A percentile compares a stretch with the other conserved stretches of the same genome.
Evolutionary conservation across 2,888 invertebrate genomes (phyloP).

Genomic region (Acleris emargana): DNA sequence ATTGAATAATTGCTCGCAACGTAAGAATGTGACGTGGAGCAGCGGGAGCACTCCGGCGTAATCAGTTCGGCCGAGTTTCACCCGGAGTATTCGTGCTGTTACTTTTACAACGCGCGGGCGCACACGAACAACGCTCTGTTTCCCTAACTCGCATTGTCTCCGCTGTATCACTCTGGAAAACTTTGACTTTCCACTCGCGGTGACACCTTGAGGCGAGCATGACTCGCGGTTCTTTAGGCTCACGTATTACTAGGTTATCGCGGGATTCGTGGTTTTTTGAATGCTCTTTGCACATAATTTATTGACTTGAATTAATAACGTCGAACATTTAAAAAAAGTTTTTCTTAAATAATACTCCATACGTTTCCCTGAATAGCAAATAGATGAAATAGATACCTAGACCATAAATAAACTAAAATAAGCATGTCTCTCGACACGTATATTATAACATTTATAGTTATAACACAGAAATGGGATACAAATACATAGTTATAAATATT

Average conservation of each 20-base stretch:
- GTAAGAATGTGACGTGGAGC: conserved; percentile 70
- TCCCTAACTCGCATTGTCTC: conserved; percentile 78
- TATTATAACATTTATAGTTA: no score
- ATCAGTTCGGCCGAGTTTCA: conserved; percentile 81
- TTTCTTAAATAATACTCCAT: no score
- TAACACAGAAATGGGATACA: no score
- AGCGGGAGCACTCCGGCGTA: conserved; percentile 52
- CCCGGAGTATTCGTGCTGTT: conserved; percentile 81
- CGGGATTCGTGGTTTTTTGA: no score
- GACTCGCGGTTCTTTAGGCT: background rate
- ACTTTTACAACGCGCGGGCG: conserved; percentile 82
- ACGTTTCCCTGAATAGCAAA: no score
- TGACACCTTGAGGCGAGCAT: conserved; percentile 41
- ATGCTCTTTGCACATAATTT: no score
- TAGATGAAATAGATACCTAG: no score
- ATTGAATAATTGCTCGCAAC: conserved; percentile 61
- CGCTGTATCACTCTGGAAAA: conserved; percentile 64
- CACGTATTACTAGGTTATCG: background rate
- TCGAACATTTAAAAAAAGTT: no score
- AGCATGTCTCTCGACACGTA: no score
- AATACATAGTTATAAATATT: no score
- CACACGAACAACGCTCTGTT: conserved; percentile 81
- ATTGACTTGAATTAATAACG: no score
- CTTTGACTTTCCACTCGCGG: conserved; percentile 72
- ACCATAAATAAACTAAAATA: no score